Percentiles rank a stretch among this genome's conserved stretches.
phyloP scores from a whole-genome alignment of 1,140 invertebrate species.

The Ectropis grisescens region DNA sequence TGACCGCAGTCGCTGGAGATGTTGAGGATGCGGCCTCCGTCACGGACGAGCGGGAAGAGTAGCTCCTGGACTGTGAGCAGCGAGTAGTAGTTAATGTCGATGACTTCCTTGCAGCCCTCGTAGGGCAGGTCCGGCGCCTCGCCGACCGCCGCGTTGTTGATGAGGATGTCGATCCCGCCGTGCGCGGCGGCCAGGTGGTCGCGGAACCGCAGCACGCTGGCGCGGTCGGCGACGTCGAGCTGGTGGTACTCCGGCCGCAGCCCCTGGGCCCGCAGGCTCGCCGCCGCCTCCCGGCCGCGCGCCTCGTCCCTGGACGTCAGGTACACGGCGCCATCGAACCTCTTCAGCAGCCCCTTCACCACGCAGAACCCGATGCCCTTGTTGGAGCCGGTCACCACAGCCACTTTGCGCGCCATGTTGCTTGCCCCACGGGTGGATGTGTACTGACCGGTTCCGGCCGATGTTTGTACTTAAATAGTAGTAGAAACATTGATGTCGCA shows the following conservation, averaged over 20 bases:
- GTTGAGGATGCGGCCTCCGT: conserved; percentile 80
- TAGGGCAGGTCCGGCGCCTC: conserved; percentile 65
- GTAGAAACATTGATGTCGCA: too few species aligned
- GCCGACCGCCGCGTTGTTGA: conserved; percentile 87
- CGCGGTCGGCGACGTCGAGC: conserved; percentile 74
- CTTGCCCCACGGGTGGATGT: too few species aligned
- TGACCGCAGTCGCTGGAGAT: conserved; percentile 79
- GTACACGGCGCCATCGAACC: conserved; percentile 73
- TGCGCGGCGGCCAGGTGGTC: conserved; percentile 74
- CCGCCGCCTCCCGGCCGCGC: conserved; percentile 71
- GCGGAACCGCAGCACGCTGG: conserved; percentile 72
- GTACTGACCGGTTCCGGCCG: too few species aligned
- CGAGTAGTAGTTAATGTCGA: conserved; percentile 77
- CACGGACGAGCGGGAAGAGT: conserved; percentile 77
- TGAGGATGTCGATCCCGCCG: conserved; percentile 82
- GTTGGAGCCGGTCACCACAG: conserved; percentile 79
- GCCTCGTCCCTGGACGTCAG: conserved; percentile 73
- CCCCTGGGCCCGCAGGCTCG: conserved; percentile 59
- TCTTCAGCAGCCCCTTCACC: conserved; percentile 73
- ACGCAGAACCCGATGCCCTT: conserved; percentile 83
- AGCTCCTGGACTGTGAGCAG: conserved; percentile 73
- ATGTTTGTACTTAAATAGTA: too few species aligned
- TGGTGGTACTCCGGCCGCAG: conserved; percentile 75
- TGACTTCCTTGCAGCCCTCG: conserved; percentile 76
- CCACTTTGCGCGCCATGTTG: conserved; percentile 53